A percentile compares a stretch with the other conserved stretches of the same genome.
phyloP scores from a whole-genome alignment of 53 echinoderm and acorn worm genomes.

The Antedon mediterranea region DNA sequence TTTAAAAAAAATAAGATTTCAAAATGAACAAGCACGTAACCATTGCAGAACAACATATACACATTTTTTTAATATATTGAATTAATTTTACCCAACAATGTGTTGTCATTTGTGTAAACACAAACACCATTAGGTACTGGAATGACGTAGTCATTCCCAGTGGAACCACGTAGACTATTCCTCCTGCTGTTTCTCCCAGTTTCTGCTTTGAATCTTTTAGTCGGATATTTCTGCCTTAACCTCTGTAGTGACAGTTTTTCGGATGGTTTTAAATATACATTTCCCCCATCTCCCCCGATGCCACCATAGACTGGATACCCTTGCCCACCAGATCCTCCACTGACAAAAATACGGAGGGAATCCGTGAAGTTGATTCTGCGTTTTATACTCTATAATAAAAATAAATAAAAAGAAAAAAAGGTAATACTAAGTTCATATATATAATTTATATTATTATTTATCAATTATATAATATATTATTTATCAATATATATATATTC shows the following conservation, averaged over 20 bases:
- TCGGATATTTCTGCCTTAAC: constrained; percentile 20
- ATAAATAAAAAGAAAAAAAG: background rate
- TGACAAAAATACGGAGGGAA: constrained; percentile 50
- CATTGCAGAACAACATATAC: too few relatives aligned
- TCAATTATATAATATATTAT: too few relatives aligned
- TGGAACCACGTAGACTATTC: constrained; percentile 38
- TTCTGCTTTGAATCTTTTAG: constrained; percentile 52
- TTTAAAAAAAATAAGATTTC: constrained; percentile 3
- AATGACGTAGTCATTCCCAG: constrained; percentile 45
- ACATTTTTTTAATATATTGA: too few relatives aligned
- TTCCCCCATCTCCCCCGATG: constrained; percentile 69
- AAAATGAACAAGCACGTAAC: too few relatives aligned
- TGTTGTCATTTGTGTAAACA: constrained; percentile 43
- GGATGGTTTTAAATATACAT: constrained; percentile 43
- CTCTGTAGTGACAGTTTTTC: constrained; percentile 33
- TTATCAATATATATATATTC: too few relatives aligned
- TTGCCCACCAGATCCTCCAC: constrained; percentile 76
- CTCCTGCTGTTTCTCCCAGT: constrained; percentile 75
- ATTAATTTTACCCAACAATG: constrained; percentile 56
- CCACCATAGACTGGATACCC: constrained; percentile 73
- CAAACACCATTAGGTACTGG: constrained; percentile 66
- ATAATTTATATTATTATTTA: too few relatives aligned
- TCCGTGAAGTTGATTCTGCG: constrained; percentile 48
- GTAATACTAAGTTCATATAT: too few relatives aligned
- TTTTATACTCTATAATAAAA: constrained; percentile 5